Evolutionary conservation across 1,140 invertebrate genomes (phyloP).

Genomic region (Drosophila ogumai): DNA sequence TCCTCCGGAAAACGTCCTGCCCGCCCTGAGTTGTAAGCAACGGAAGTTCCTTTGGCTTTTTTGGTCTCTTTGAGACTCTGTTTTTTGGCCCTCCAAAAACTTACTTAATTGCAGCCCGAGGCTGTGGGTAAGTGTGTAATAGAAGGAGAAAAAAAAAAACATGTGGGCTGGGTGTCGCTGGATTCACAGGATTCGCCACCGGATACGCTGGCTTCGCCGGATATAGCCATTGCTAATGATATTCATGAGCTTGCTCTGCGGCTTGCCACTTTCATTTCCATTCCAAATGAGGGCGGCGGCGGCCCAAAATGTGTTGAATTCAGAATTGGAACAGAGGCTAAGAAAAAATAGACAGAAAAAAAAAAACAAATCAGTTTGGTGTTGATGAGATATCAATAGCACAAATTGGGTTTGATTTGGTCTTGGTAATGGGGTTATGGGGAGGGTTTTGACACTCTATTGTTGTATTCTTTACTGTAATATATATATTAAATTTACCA

Average conservation of each 20-base stretch:
- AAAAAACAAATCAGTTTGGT: slow-evolving; percentile 1
- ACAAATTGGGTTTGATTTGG: slow-evolving; percentile 16
- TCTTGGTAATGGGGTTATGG: background rate
- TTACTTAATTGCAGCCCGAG: slow-evolving; percentile 54
- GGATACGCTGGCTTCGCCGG: slow-evolving; percentile 1
- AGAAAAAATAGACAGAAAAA: background rate
- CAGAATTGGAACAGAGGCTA: background rate
- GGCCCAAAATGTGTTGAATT: background rate
- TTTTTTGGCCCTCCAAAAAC: slow-evolving; percentile 24
- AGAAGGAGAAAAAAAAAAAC: background rate
- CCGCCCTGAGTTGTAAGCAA: slow-evolving; percentile 4
- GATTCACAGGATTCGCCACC: slow-evolving; percentile 1
- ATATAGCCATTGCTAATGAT: slow-evolving; percentile 45
- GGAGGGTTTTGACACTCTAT: too few relatives aligned
- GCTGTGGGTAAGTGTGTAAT: slow-evolving; percentile 22
- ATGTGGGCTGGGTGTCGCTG: slow-evolving; percentile 11
- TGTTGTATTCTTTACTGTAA: too few relatives aligned
- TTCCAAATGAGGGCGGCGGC: slow-evolving; percentile 25
- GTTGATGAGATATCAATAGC: slow-evolving; percentile 14
- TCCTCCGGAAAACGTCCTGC: slow-evolving; percentile 5
- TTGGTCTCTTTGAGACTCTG: slow-evolving; percentile 24
- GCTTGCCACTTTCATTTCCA: slow-evolving; percentile 38
- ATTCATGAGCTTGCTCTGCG: slow-evolving; percentile 51
- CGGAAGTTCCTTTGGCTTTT: slow-evolving; percentile 8
- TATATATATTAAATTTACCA: too few relatives aligned